Evolutionary conservation across 2,797 vertebrate species (phyloP), one percentile per base, ranked within the genome.

Genomic region (Alfaro cultratus): DNA sequence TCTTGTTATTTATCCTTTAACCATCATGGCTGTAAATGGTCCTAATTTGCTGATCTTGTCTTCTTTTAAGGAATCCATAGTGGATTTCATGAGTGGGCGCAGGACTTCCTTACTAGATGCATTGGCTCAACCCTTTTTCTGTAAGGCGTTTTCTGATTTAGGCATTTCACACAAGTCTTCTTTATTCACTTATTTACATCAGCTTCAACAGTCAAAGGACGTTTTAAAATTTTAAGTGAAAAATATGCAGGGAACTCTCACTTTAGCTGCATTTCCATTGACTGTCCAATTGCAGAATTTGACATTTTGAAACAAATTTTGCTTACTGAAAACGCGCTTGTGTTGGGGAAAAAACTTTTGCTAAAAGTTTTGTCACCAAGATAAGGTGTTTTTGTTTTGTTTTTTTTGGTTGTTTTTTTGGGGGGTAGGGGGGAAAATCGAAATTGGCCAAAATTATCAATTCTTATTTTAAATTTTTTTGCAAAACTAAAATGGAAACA

Each of bases 61-160:
- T 71, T 3, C 15, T 70, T 77, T 43, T 26, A 55, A 95, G 94
- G 92, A 94, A 79, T 13, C 86, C 2, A 34, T 95, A 86, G 90
- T 93, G 1, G 88, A 94, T 83, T 82, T 83, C 0, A 62, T 95
- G 2, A 82, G 26, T 10, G 84, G 83, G 41, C 85, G 77, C 46
- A 11, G 4, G 0, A 0, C 47, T n/a, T 29, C 73, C 21, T 8
- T 92, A 3, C 53, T 57, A 13, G 53, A 57, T 1, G 53, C 26
- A 1, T 62, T 62, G 29, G 5, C n/a, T 62, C 57, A 62, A 2
- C 57, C 29, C 29, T 23, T 85, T 1, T 79, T 93, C 2, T 91
- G 95, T 96, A 92, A 92, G 83, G 7, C 15, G 1, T 75, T 74
- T 49, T 70, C 15, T 67, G 1, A 60, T 57, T 4, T 45, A 1